phyloP scores from a whole-genome alignment of 2,797 vertebrate genomes.

The Sebastes hubbsi region DNA sequence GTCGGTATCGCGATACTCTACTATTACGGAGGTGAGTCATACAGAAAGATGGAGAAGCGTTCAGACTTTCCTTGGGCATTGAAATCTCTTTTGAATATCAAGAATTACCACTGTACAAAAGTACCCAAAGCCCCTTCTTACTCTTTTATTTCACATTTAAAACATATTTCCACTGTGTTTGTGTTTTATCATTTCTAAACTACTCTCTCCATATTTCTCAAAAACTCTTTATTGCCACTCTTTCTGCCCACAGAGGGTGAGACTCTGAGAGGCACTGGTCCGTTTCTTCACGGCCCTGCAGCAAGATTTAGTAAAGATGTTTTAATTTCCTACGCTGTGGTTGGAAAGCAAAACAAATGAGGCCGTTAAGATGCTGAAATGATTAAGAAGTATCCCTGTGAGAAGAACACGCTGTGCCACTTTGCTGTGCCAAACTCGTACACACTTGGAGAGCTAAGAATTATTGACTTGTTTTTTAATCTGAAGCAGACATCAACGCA shows the following conservation, averaged over 20 bases:
- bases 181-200: neutral
- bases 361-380: neutral
- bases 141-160: neutral
- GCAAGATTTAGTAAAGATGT: slow-evolving; percentile 56
- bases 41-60: neutral
- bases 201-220: neutral
- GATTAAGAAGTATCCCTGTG: neutral
- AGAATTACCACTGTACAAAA: neutral
- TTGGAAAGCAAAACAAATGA: slow-evolving; percentile 42
- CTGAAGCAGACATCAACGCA: neutral
- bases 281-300: slow-evolving; percentile 63
- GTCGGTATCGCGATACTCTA: slow-evolving; percentile 69
- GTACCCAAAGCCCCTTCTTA: neutral
- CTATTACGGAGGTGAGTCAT: slow-evolving; percentile 72
- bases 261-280: slow-evolving; percentile 46
- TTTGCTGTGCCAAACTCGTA: slow-evolving; percentile 54
- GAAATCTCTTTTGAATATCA: neutral
- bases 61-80: neutral
- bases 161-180: neutral
- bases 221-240: neutral
- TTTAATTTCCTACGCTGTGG: slow-evolving; percentile 57
- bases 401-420: slow-evolving; percentile 20
- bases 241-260: slow-evolving; percentile 59
- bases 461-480: slow-evolving; percentile 12
- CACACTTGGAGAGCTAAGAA: neutral